phyloP scores from a whole-genome alignment of 2,888 invertebrate species.

The Xestia sexstrigata region DNA sequence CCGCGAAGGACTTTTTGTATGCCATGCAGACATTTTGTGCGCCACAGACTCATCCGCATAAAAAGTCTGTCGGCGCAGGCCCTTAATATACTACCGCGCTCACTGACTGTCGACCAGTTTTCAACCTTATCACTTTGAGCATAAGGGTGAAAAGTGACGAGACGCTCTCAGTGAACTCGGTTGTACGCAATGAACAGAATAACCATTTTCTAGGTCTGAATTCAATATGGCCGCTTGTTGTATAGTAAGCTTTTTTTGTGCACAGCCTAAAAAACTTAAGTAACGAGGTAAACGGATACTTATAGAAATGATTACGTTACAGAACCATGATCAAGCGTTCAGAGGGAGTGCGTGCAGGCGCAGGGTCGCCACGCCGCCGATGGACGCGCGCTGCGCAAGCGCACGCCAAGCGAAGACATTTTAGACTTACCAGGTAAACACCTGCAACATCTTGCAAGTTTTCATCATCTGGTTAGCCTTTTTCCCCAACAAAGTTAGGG shows the following conservation, averaged over 20 bases:
- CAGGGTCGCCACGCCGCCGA: slow-evolving; percentile 89
- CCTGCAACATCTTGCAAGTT: not conserved
- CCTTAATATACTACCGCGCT: not conserved
- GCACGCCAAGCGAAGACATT: slow-evolving; percentile 96
- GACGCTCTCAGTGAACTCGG: too few relatives aligned
- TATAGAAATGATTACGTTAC: slow-evolving; percentile 56
- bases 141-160: too few relatives aligned
- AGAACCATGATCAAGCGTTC: slow-evolving; percentile 98
- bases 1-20: too few relatives aligned
- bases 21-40: too few relatives aligned
- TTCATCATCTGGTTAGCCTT: not conserved
- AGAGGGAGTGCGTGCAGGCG: slow-evolving; percentile 94
- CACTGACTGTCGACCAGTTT: too few relatives aligned
- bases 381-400: slow-evolving; percentile 94
- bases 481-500: not conserved
- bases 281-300: not conserved
- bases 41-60: too few relatives aligned
- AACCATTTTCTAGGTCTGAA: not conserved
- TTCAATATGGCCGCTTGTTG: slow-evolving; percentile 3
- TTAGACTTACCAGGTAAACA: slow-evolving; percentile 95
- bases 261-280: not conserved
- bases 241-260: slow-evolving; percentile 19
- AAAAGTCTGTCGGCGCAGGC: too few relatives aligned
- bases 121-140: too few relatives aligned
- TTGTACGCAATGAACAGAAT: not conserved